Conservation (phyloP, 2,797 vertebrate genomes). For the Echiichthys vipera region DNA sequence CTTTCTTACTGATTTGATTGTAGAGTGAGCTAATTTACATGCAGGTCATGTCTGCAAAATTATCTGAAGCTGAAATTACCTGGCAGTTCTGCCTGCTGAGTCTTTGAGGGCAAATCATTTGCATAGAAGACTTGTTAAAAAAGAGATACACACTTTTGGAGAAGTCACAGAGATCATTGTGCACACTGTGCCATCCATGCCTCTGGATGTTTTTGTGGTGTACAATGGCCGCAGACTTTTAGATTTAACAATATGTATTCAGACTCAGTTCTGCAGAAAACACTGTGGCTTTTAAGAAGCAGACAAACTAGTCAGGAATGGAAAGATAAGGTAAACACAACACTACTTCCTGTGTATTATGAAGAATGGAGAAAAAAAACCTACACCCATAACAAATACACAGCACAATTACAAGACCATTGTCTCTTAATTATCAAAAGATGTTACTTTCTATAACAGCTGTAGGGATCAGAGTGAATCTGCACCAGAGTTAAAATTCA, state of each 20-base stretch:
- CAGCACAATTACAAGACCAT: background rate
- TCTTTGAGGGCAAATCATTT: conserved; percentile 33
- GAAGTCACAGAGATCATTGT: background rate
- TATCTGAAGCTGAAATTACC: background rate
- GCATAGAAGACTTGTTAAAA: conserved; percentile 20
- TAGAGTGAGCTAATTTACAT: conserved; percentile 24
- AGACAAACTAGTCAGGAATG: conserved; percentile 2
- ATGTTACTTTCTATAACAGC: conserved; percentile 4
- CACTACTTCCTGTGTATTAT: background rate
- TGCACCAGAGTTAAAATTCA: conserved; percentile 17
- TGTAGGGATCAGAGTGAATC: conserved; percentile 1
- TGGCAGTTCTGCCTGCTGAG: background rate
- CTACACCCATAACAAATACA: background rate
- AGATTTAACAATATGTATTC: background rate
- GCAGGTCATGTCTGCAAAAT: conserved; percentile 12
- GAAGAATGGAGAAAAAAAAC: background rate
- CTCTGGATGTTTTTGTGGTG: background rate
- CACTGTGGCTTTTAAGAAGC: background rate
- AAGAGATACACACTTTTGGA: background rate
- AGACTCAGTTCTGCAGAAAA: conserved; percentile 20
- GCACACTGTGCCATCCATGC: background rate
- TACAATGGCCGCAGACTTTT: background rate
- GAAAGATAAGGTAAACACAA: conserved; percentile 27
- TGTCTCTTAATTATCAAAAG: conserved; percentile 7
- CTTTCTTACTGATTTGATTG: background rate